These are phyloP conservation scores for Atethmia centrago DNA, from an alignment of 2,888 invertebrate genomes.

Conservation along the genomic window DNA sequence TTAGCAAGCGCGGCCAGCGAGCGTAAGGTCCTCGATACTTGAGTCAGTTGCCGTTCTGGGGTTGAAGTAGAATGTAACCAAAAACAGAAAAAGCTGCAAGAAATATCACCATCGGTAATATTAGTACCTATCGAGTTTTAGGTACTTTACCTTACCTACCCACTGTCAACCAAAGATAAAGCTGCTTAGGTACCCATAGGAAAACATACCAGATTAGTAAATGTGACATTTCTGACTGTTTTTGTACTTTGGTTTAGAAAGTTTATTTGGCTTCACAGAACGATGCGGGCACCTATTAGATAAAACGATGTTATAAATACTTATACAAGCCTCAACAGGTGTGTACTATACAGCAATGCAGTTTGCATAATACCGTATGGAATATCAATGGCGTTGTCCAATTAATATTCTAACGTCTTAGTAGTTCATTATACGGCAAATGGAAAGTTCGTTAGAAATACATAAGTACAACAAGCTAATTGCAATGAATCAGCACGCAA, in stretches of 20 bases:
- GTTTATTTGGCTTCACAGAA: slow-evolving; percentile 13
- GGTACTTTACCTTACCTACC: not conserved
- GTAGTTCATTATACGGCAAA: slow-evolving; percentile 61
- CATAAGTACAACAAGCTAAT: slow-evolving; percentile 44
- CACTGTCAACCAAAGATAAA: not conserved
- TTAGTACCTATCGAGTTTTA: not conserved
- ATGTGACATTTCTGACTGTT: not conserved
- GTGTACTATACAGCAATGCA: slow-evolving; percentile 55
- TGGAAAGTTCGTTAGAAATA: slow-evolving; percentile 68
- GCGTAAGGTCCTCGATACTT: not conserved
- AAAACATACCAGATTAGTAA: not conserved
- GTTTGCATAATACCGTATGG: slow-evolving; percentile 71
- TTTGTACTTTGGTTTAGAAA: slow-evolving; percentile 12
- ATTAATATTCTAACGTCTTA: slow-evolving; percentile 70
- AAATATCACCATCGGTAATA: not conserved
- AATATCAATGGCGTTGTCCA: slow-evolving; percentile 66
- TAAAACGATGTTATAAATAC: slow-evolving; percentile 33
- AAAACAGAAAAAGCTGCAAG: not conserved
- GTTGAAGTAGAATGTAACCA: not conserved
- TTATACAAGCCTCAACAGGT: slow-evolving; percentile 23
- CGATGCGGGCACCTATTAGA: not conserved
- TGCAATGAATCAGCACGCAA: slow-evolving; percentile 50
- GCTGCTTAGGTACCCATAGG: not conserved
- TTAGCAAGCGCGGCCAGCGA: not conserved
- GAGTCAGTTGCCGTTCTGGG: not conserved